Evolutionary conservation across 2,888 invertebrate species (phyloP).

Genomic region (Gandaritis pyraliata): DNA sequence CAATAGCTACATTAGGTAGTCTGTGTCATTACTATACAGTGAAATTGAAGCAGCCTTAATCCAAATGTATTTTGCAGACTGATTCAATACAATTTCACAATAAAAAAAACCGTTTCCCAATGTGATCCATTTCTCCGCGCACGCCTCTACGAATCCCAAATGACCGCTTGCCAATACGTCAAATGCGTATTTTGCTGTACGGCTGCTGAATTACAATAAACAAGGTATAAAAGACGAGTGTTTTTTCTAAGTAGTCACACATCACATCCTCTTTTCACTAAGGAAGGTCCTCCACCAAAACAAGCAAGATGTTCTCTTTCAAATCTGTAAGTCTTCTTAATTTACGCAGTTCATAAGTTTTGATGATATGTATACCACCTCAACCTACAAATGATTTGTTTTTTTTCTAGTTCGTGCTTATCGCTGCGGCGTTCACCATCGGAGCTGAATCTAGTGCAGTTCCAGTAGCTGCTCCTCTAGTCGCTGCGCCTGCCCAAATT

Average conservation of each 20-base stretch:
- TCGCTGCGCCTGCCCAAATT: conserved; percentile 82
- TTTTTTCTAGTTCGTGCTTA: conserved; percentile 68
- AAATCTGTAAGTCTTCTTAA: conserved; percentile 71
- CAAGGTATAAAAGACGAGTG: conserved; percentile 73
- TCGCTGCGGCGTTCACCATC: conserved; percentile 69
- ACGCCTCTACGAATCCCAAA: conserved; percentile 76
- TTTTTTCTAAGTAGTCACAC: conserved; percentile 69
- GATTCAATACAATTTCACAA: conserved; percentile 63
- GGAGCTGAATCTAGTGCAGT: conserved; percentile 70
- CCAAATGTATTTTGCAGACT: conserved; percentile 40
- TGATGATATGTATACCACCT: too few relatives aligned
- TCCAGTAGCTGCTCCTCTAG: conserved; percentile 65
- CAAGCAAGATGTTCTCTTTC: conserved; percentile 79
- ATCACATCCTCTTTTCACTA: conserved; percentile 71
- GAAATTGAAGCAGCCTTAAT: conserved; percentile 28
- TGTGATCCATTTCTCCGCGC: conserved; percentile 79
- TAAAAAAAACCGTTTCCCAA: conserved; percentile 66
- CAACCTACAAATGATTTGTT: background rate
- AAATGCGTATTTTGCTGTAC: conserved; percentile 72
- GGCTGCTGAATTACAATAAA: conserved; percentile 76
- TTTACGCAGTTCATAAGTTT: background rate
- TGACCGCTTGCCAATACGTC: conserved; percentile 73
- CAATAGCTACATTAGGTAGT: conserved; percentile 2
- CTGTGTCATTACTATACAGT: conserved; percentile 16
- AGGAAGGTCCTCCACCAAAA: conserved; percentile 73